Conservation (phyloP, 2,888 invertebrate species). For the Meganola albula region DNA sequence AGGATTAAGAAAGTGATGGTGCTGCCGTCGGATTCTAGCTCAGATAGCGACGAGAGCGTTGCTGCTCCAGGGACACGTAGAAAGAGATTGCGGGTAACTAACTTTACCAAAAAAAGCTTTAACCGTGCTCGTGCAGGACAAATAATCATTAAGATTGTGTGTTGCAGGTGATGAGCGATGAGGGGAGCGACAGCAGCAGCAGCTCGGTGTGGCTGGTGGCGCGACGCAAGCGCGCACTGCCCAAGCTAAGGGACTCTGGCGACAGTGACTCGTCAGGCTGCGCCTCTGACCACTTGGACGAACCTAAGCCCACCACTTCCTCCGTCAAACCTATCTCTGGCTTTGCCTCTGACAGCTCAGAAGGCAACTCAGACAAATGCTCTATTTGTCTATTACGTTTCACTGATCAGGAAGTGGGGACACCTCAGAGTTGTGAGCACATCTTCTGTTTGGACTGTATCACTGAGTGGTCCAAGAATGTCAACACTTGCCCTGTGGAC, state of each 20-base stretch:
- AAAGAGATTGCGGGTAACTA: conserved; percentile 66
- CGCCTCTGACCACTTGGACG: conserved; percentile 40
- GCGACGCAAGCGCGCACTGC: conserved; percentile 52
- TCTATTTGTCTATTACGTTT: conserved; percentile 92
- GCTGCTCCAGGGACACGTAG: conserved; percentile 55
- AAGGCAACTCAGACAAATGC: conserved; percentile 89
- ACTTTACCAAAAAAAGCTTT: conserved; percentile 10
- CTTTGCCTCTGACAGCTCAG: conserved; percentile 79
- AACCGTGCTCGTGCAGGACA: background rate
- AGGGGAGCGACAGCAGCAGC: conserved; percentile 63
- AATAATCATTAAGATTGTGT: conserved; percentile 9
- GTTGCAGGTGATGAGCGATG: conserved; percentile 75
- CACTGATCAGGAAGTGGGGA: conserved; percentile 86
- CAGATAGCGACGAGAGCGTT: conserved; percentile 68
- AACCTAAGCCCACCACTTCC: conserved; percentile 17
- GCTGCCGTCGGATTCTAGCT: conserved; percentile 52
- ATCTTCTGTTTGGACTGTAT: conserved; percentile 93
- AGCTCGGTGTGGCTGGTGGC: conserved; percentile 47
- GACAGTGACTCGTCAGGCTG: conserved; percentile 57
- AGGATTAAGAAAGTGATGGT: conserved; percentile 56
- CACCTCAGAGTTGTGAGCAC: conserved; percentile 92
- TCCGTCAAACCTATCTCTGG: conserved; percentile 38
- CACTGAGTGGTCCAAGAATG: conserved; percentile 95
- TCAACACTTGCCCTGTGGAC: conserved; percentile 96
- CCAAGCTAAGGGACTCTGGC: conserved; percentile 51